Evolutionary conservation across 2,113 vertebrate species (phyloP), one percentile per base, ranked within the genome.

Genomic region (Lamprotornis superbus): DNA sequence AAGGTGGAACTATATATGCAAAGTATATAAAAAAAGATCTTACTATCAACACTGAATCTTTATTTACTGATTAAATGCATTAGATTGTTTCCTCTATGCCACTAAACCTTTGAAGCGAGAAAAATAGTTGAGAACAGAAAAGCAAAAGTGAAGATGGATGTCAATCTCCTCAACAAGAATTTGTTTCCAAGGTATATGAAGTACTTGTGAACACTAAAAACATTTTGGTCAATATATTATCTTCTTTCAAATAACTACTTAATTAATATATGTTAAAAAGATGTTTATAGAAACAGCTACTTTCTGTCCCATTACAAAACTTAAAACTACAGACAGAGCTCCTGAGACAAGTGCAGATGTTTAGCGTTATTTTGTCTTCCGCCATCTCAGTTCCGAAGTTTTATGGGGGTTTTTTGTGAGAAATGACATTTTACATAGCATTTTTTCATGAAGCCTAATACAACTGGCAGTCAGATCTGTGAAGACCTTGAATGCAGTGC

Each of bases 1-100:
- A 95, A 96, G 65, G 59, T 93, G 57, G 93, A 95, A 76, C 55
- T 87, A 55, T 83, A 67, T 85, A 50, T 35, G 11, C 17, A 24
- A 93, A 94, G 77, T 79, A 93, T 69, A 78, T 33, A 39, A 13
- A 44, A 83, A 84, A 80, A 90, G 6, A 7, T 82, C 55, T 92
- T 90, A 40, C 7, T 63, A 31, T 46, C 10, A 55, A 77, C 56
- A 76, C 7, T 28, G 31, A 40, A 12, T 35, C 52, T 85, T 67
- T 73, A 12, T 50, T 37, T 69, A 57, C 27, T 37, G 18, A n/a
- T 77, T 65, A 77, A 68, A 68, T 9, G 20, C 10, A 42, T 46
- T 85, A 31, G 2, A 89, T 57, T 65, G 5, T 65, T 63, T 57
- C 16, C 53, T 44, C 21, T 55, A 46, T 12, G 22, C 7, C 44